phyloP scores from a whole-genome alignment of 2,797 vertebrate genomes.

The Eulemur rubriventer region DNA sequence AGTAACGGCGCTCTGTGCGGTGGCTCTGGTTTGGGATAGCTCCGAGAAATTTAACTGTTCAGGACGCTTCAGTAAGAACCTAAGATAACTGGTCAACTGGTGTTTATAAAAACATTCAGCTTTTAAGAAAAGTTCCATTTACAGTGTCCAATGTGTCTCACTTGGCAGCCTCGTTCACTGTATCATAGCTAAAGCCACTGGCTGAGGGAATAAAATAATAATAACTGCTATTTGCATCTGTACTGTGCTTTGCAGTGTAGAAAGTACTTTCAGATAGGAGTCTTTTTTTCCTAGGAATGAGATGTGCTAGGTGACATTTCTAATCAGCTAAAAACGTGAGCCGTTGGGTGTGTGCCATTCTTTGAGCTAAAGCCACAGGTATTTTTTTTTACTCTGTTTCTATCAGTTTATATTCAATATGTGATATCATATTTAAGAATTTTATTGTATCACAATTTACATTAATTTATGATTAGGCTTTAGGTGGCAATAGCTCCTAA shows the following conservation, averaged over 20 bases:
- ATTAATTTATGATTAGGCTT: background rate
- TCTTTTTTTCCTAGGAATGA: background rate
- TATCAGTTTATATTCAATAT: background rate
- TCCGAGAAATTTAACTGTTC: background rate
- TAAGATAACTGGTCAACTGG: background rate
- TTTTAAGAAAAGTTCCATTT: background rate
- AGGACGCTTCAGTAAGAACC: background rate
- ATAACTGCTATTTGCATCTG: accelerated
- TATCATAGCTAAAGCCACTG: accelerated
- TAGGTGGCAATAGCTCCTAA: background rate
- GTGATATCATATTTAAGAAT: background rate
- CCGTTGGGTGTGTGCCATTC: background rate
- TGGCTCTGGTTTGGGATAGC: background rate
- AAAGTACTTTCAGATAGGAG: background rate
- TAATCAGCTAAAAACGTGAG: background rate
- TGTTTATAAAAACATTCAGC: background rate
- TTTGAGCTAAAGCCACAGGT: background rate
- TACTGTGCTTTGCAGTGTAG: accelerated
- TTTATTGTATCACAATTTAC: background rate
- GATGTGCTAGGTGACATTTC: background rate
- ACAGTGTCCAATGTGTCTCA: background rate
- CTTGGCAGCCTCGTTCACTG: background rate
- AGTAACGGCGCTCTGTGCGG: accelerated
- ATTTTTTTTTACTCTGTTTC: background rate
- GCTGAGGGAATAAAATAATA: background rate